Percentiles rank a stretch among this genome's conserved stretches.
Evolutionary conservation across 2,113 vertebrate genomes (phyloP).

Genomic region (Hydropotes inermis): DNA sequence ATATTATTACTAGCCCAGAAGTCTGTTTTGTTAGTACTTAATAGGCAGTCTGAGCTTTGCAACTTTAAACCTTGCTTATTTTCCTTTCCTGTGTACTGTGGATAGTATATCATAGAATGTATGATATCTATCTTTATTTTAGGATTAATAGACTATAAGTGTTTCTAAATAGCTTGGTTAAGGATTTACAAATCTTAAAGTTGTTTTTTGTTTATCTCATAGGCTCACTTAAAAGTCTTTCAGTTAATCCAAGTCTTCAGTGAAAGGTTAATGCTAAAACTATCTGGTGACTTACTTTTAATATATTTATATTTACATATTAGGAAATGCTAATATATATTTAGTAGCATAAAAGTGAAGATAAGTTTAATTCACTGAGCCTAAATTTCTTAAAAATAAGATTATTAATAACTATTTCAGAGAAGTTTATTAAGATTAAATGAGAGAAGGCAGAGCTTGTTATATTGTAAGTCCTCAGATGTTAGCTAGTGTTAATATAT

Average conservation of each 20-base stretch:
- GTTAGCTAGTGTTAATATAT: neutral
- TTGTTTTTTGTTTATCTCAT: neutral
- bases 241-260: neutral
- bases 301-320: neutral
- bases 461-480: neutral
- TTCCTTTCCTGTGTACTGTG: slow-evolving; percentile 8
- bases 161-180: slow-evolving; percentile 37
- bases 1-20: neutral
- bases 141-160: neutral
- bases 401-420: slow-evolving; percentile 23
- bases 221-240: neutral
- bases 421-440: slow-evolving; percentile 3
- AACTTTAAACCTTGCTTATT: neutral
- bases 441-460: slow-evolving; percentile 15
- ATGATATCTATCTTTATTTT: slow-evolving; percentile 29
- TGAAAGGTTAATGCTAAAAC: slow-evolving; percentile 11
- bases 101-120: slow-evolving; percentile 2
- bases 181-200: neutral
- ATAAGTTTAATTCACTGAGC: neutral
- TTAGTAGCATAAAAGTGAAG: neutral
- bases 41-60: neutral
- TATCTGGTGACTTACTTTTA: neutral
- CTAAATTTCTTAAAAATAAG: slow-evolving; percentile 35
- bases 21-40: neutral
- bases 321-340: slow-evolving; percentile 16